Base-by-base conservation (phyloP, 2,888 invertebrate species). In the Coremacera marginata region DNA sequence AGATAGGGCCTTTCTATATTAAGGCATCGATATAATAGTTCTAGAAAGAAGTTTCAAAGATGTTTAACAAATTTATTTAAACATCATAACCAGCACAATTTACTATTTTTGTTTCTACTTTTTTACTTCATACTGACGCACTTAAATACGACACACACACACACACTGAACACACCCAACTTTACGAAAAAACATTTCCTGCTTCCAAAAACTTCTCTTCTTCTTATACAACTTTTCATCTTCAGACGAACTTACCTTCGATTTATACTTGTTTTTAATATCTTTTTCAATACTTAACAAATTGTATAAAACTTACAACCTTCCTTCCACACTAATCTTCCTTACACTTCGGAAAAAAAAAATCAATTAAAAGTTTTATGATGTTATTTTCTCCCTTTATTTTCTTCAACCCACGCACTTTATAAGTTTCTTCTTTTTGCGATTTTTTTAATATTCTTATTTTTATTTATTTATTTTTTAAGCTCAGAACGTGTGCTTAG, bases 311-410 rank as follows among this genome's bases (percentile, higher is more conserved):
- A 19, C 49, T n/a, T 25, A 31, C 27, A 5, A 44, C n/a, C 31
- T 31, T 5, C 63, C 16, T 5, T 34, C 16, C 11, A 25, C 49
- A 22, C 19, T 51, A 68, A 62, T 8, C 55, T 27, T 3, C 22
- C 62, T 27, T 3, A 8, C 62, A 34, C 19, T 19, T 67, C 19
- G 19, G 22, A 67, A 44, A 44, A 62, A n/a, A 22, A 44, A 62
- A 72, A 49, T 62, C 19, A 49, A 62, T 72, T 57, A 44, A 49
- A 44, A 62, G 34, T 71, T 71, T 57, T 60, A 19, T 60, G 19
- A 22, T 14, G 3, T 19, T 4, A 16, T 3, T 60, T 60, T 67
- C 22, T 34, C 34, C 19, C 16, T 31, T 9, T 16, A n/a, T 65
- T n/a, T 34, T n/a, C 8, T 14, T 37, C 60, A 27, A 62, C 60